These are phyloP conservation scores for Clarias fuscus DNA, from an alignment of 2,797 vertebrate species.

Conservation along the genomic window DNA sequence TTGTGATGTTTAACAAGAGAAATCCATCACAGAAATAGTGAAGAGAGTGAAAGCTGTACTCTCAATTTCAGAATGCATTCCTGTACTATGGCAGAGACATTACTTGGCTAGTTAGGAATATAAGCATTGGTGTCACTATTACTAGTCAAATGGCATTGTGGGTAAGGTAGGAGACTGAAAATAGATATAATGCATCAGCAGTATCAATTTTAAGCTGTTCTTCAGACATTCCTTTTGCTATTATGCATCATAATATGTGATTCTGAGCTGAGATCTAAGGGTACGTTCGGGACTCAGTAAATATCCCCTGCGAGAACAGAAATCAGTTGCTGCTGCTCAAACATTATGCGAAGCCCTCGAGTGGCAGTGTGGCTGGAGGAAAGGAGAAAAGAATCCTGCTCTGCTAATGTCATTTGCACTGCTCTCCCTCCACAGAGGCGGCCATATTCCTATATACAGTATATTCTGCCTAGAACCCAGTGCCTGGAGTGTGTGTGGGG, in stretches of 20 bases:
- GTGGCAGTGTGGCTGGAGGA: slow-evolving; percentile 30
- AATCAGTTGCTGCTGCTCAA: slow-evolving; percentile 42
- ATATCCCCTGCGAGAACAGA: background rate
- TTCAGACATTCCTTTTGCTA: background rate
- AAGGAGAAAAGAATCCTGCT: slow-evolving; percentile 21
- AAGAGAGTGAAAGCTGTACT: background rate
- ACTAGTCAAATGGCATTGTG: background rate
- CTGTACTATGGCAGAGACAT: background rate
- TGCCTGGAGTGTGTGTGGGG: slow-evolving; percentile 26
- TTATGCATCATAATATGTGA: background rate
- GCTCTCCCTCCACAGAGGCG: slow-evolving; percentile 3
- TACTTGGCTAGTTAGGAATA: background rate
- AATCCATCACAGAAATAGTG: background rate
- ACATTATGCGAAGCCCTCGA: slow-evolving; percentile 30
- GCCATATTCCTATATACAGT: slow-evolving; percentile 22
- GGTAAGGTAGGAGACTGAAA: background rate
- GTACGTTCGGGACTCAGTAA: background rate
- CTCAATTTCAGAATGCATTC: background rate
- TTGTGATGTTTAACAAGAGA: background rate
- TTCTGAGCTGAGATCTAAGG: background rate
- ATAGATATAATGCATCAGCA: background rate
- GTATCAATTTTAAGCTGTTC: background rate
- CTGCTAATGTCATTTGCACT: slow-evolving; percentile 50
- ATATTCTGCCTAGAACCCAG: slow-evolving; percentile 29
- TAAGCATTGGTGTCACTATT: background rate